These are phyloP conservation scores for Limnephilus rhombicus DNA, from an alignment of 2,888 invertebrate genomes.

Conservation along the genomic window DNA sequence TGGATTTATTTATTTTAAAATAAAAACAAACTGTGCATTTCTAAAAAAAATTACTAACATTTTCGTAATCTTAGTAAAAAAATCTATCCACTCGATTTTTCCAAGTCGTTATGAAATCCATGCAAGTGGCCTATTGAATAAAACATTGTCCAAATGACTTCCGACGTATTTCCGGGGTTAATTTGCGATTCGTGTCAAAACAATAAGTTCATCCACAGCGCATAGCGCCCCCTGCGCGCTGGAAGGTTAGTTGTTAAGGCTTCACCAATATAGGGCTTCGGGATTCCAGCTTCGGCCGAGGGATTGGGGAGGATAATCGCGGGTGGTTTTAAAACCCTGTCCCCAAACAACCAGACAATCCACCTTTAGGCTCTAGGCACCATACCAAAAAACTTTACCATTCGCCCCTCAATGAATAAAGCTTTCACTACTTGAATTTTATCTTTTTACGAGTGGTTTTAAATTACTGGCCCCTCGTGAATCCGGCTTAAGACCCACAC, in stretches of 20 bases:
- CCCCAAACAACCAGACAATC: not conserved
- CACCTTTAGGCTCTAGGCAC: not conserved
- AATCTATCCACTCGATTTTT: too few species aligned
- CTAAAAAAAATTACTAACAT: too few species aligned
- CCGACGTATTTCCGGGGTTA: not conserved
- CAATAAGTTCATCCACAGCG: conserved; percentile 41
- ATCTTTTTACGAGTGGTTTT: not conserved
- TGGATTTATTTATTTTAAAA: too few species aligned
- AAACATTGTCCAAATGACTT: not conserved
- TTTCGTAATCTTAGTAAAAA: too few species aligned
- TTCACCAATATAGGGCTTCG: conserved; percentile 62
- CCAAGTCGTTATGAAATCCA: too few species aligned
- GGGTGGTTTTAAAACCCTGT: conserved; percentile 55
- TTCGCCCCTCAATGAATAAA: not conserved
- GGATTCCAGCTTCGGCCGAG: conserved; percentile 52
- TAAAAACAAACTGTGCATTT: too few species aligned
- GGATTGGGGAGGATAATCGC: conserved; percentile 61
- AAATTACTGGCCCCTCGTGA: not conserved
- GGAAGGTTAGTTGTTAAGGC: conserved; percentile 60
- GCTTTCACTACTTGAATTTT: not conserved
- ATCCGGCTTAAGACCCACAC: conserved; percentile 55
- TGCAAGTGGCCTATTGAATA: too few species aligned
- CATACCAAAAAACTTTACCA: not conserved
- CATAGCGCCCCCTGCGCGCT: conserved; percentile 33
- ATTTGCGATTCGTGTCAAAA: conserved; percentile 42